Evolutionary conservation across 2,888 invertebrate genomes (phyloP), one percentile per base, ranked within the genome.

Genomic region (Clepsis dumicolana): DNA sequence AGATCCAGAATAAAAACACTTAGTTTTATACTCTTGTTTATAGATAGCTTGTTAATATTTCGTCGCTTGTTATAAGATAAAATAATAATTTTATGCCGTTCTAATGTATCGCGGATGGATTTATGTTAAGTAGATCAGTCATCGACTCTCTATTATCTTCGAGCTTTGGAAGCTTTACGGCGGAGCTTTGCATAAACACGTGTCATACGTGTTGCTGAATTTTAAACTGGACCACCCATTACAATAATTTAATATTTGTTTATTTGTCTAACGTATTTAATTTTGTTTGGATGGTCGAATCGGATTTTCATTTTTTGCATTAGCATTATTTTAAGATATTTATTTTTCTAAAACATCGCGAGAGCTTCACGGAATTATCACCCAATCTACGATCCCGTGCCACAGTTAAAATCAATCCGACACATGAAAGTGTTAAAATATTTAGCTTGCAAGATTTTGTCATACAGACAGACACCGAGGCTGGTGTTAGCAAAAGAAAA

Each of bases 51-150:
- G 74, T 75, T 74, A 75, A 77, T 74, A 75, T 72, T 69, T 75
- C 75, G 67, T 62, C 75, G 70, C 65, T 29, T 71, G 70, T 71
- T 73, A 65, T 76, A 71, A 73, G 73, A 73, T 73, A 74, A 74
- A 75, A 74, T 73, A 74, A 77, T 74, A 73, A 66, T 71, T 75
- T 71, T 70, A 35, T 16, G 57, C 59, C 62, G 69, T 70, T 65
- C 65, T 74, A 73, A 73, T 60, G 50, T 21, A 32, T n/a, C 57
- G 59, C 25, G 12, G 73, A 74, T 25, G 41, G 74, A 74, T 76
- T 76, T 74, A 74, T 68, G 71, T 56, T 70, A 75, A 77, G 77
- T 74, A 70, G 70, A 74, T 71, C 76, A 71, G 63, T 77, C 76
- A 56, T n/a, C 74, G 70, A 21, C 21, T 10, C 14, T 27, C 67